A percentile compares a stretch with the other conserved stretches of the same genome.
These are phyloP conservation scores for Oostethus manadensis DNA, from an alignment of 2,113 vertebrate genomes.

Conservation along the genomic window DNA sequence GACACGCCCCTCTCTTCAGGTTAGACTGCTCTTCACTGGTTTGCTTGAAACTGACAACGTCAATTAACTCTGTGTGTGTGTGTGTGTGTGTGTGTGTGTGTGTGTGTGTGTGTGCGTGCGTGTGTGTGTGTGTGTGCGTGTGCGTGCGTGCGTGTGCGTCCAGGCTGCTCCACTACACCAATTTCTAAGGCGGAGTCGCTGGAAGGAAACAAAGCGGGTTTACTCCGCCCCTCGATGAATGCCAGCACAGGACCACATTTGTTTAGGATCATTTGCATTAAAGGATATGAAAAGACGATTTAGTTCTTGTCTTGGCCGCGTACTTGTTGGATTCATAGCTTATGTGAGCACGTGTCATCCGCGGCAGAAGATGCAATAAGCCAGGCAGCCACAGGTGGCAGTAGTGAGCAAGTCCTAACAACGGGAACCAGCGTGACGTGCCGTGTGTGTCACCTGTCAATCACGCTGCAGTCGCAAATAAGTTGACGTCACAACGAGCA, in stretches of 20 bases:
- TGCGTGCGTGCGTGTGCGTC: neutral
- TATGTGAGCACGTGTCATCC: too few relatives aligned
- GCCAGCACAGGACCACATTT: neutral
- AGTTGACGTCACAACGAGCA: neutral
- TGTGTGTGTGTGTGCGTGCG: neutral
- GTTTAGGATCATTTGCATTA: neutral
- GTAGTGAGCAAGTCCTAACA: too few relatives aligned
- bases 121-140: neutral
- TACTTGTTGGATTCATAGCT: too few relatives aligned
- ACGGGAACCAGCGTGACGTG: too few relatives aligned
- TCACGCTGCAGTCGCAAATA: too few relatives aligned
- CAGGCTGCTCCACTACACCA: slow-evolving; percentile 69
- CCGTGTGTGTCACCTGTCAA: too few relatives aligned
- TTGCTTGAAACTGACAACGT: neutral
- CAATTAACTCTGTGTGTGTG: neutral
- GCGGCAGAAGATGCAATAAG: too few relatives aligned
- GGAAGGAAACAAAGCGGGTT: too few relatives aligned
- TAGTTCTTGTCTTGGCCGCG: too few relatives aligned
- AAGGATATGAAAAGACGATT: too few relatives aligned
- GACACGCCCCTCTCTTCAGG: slow-evolving; percentile 87
- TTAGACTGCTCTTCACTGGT: slow-evolving; percentile 40
- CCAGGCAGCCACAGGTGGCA: too few relatives aligned
- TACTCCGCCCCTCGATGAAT: too few relatives aligned
- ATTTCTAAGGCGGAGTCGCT: slow-evolving; percentile 67
- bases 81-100: neutral